Evolutionary conservation across 2,113 vertebrate species (phyloP), one percentile per base, ranked within the genome.

Genomic region (Macquaria australasica): DNA sequence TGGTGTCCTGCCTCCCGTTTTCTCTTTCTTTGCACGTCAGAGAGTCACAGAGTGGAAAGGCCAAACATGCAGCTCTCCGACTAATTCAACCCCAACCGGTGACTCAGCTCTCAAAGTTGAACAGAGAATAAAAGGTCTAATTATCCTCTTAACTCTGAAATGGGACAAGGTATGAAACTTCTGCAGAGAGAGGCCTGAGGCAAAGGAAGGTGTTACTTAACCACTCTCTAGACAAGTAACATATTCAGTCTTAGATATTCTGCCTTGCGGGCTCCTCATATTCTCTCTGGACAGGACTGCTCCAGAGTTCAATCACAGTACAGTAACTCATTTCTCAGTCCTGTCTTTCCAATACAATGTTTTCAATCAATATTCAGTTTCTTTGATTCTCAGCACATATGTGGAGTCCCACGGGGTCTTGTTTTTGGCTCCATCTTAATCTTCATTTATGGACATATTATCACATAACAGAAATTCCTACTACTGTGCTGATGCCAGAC

Each of bases 31-130:
- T 76, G 79, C 78, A 82, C 81, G 72, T 91, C 89, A 91, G 41
- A 79, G 63, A 88, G 75, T 74, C 76, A 68, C 39, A 12, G 84
- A 66, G 86, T 23, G 80, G 87, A 91, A 92, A 93, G 90, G 92
- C 94, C 93, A 93, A 91, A 91, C 90, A 91, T 83, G 84, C 87
- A 80, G 73, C 86, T 84, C 88, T 84, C 45, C 12, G 55, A 62
- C 78, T 83, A 85, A 93, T 88, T 81, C 85, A 80, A 74, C 72
- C 73, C 78, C 69, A 51, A 88, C 62, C 31, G 1, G 87, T 92
- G 92, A 91, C 87, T 94, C 91, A 88, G 83, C 80, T 85, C 53
- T 84, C 86, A 82, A 81, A 88, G 82, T 79, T 91, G 67, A 88
- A 88, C 73, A 50, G 69, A 66, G 78, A 86, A 86, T 84, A 89